Percentiles rank a stretch among this genome's conserved stretches.
phyloP scores from a whole-genome alignment of 2,888 invertebrate species.

The Polydrusus cervinus region DNA sequence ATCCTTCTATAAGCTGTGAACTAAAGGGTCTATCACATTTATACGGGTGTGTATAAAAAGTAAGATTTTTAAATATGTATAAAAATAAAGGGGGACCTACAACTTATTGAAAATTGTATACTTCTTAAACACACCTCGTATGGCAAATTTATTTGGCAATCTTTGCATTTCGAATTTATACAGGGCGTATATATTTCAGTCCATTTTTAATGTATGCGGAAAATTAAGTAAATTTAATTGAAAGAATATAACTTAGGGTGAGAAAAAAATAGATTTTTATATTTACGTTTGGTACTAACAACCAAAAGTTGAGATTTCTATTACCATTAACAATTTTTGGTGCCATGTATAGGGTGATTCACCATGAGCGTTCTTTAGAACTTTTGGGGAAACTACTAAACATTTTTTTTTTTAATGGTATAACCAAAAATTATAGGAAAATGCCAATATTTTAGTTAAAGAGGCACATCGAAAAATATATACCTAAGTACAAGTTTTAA shows the following conservation, averaged over 20 bases:
- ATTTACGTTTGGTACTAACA: no score
- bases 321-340: no score
- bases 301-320: no score
- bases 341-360: no score
- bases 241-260: not conserved
- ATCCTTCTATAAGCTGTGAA: conserved; percentile 49
- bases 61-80: not conserved
- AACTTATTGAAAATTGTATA: conserved; percentile 17
- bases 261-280: no score
- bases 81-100: conserved; percentile 12
- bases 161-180: conserved; percentile 34
- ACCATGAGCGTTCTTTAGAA: no score
- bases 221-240: conserved; percentile 7
- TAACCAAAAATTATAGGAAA: no score
- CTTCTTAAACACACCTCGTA: conserved; percentile 40
- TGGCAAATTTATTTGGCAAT: conserved; percentile 48
- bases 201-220: conserved; percentile 30
- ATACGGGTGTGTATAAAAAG: conserved; percentile 50
- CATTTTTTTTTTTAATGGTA: no score
- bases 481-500: no score
- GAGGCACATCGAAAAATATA: no score
- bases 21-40: conserved; percentile 53
- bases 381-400: no score
- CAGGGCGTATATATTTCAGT: conserved; percentile 37
- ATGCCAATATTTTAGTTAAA: no score